Conservation (phyloP, 2,888 invertebrate genomes). For the Suillia variegata region DNA sequence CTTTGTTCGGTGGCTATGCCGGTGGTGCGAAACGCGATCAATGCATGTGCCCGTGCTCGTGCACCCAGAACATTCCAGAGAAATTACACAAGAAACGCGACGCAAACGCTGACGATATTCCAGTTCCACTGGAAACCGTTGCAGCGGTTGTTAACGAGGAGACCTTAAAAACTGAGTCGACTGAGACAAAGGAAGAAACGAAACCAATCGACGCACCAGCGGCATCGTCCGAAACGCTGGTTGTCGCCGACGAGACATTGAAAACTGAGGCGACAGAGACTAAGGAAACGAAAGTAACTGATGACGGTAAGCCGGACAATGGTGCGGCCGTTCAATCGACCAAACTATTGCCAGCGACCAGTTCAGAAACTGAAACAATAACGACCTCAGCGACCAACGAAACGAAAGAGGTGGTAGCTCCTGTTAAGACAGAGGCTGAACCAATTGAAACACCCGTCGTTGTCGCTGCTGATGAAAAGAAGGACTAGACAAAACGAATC, state of each 20-base stretch:
- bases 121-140: constrained; percentile 17
- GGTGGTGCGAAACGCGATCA: constrained; percentile 48
- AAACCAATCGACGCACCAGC: background rate
- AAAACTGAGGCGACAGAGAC: constrained; percentile 8
- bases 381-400: constrained; percentile 17
- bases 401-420: too few species aligned
- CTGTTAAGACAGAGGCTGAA: too few species aligned
- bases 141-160: constrained; percentile 4
- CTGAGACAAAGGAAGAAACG: constrained; percentile 16
- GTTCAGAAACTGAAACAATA: background rate
- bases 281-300: background rate
- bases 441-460: background rate
- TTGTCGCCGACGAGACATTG: too few species aligned
- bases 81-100: constrained; percentile 48
- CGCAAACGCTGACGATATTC: constrained; percentile 22
- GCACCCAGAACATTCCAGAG: constrained; percentile 53
- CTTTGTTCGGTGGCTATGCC: constrained; percentile 46
- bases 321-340: background rate
- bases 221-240: background rate
- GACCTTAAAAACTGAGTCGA: constrained; percentile 21
- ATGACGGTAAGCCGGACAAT: background rate
- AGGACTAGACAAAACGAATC: constrained; percentile 12
- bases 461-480: constrained; percentile 20
- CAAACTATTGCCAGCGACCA: background rate
- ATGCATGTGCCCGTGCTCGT: constrained; percentile 59